A percentile compares a stretch with the other conserved stretches of the same genome.
Conservation (phyloP, 2,888 invertebrate genomes). For the Clostera curtula region DNA sequence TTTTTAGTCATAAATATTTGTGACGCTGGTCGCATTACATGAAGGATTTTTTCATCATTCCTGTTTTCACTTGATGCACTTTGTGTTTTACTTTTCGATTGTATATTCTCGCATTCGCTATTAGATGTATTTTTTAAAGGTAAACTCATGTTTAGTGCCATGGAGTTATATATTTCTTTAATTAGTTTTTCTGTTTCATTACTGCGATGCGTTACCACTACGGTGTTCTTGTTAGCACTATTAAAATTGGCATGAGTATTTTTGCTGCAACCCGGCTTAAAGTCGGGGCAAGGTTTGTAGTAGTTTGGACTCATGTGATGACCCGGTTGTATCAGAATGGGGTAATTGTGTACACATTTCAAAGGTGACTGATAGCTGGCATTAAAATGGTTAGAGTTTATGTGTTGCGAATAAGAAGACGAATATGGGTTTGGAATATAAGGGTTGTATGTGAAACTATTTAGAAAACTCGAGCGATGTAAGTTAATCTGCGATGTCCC, state of each 20-base stretch:
- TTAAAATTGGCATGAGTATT: constrained; percentile 35
- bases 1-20: too few relatives aligned
- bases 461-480: constrained; percentile 37
- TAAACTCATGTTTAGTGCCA: constrained; percentile 38
- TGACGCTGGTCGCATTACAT: too few relatives aligned
- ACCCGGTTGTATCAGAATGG: constrained; percentile 41
- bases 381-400: constrained; percentile 24
- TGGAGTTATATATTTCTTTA: constrained; percentile 61
- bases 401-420: constrained; percentile 35
- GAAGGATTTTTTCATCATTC: too few relatives aligned
- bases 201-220: constrained; percentile 23
- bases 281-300: constrained; percentile 25
- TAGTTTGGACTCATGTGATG: constrained; percentile 35
- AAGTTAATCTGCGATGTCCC: constrained; percentile 36
- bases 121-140: constrained; percentile 33
- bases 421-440: constrained; percentile 35
- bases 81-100: constrained; percentile 17
- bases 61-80: background rate
- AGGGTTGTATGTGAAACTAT: constrained; percentile 46
- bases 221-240: too few relatives aligned
- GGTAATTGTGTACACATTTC: constrained; percentile 46
- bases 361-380: constrained; percentile 21
- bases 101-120: constrained; percentile 27
- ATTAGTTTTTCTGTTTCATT: constrained; percentile 55
- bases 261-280: constrained; percentile 11